Evolutionary conservation across 2,797 vertebrate species (phyloP).

Genomic region (Salmo trutta): DNA sequence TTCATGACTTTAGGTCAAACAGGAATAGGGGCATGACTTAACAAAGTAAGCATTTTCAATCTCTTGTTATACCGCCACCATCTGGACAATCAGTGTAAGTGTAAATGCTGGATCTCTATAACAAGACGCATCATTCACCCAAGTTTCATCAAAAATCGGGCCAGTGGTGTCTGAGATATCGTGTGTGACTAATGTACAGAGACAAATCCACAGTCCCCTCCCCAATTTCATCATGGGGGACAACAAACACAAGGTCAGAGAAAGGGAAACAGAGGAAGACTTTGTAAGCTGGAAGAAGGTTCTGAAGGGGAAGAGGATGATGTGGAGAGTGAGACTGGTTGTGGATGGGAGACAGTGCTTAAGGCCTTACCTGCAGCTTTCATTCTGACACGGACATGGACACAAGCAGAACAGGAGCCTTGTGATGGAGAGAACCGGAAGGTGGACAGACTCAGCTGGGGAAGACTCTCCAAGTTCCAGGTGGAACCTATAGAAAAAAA

Average conservation of each 20-base stretch:
- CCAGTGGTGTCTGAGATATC: too few relatives aligned
- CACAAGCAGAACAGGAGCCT: neutral
- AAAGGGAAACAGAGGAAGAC: neutral
- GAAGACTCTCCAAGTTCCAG: conserved; percentile 6
- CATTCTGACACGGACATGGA: conserved; percentile 43
- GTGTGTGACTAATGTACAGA: too few relatives aligned
- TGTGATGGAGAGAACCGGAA: rapidly evolving
- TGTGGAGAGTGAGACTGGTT: neutral
- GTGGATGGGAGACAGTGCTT: neutral
- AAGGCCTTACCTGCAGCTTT: conserved; percentile 44
- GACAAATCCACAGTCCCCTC: too few relatives aligned
- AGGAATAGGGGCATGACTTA: too few relatives aligned
- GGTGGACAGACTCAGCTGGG: conserved; percentile 41
- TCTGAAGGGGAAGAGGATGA: neutral
- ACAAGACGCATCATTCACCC: too few relatives aligned
- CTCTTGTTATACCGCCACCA: too few relatives aligned
- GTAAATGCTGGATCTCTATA: too few relatives aligned
- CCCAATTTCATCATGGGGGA: too few relatives aligned
- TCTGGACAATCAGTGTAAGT: too few relatives aligned
- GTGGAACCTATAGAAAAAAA: neutral
- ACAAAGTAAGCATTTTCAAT: too few relatives aligned
- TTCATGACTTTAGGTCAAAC: too few relatives aligned
- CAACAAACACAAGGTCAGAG: neutral
- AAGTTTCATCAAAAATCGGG: too few relatives aligned
- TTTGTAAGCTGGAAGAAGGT: neutral